A percentile compares a stretch with the other conserved stretches of the same genome.
These are phyloP conservation scores for Scarus forsteni DNA, from an alignment of 2,797 vertebrate species.

Conservation along the genomic window DNA sequence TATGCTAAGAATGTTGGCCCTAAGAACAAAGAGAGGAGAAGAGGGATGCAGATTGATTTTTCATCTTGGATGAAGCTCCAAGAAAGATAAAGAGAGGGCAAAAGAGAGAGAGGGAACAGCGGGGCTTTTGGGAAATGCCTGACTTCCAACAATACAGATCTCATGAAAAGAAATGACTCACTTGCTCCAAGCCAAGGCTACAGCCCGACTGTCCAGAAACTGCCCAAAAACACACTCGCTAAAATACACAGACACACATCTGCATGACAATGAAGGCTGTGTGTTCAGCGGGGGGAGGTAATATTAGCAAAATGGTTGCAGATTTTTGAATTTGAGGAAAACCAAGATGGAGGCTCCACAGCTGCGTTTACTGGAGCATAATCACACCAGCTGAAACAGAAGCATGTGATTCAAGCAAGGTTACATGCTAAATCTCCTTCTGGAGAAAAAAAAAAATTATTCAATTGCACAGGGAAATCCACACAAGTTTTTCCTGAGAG, in stretches of 20 bases:
- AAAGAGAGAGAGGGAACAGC: constrained; percentile 16
- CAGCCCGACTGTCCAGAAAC: constrained; percentile 46
- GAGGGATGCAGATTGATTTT: constrained; percentile 67
- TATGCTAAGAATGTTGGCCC: constrained; percentile 57
- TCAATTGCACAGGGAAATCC: constrained; percentile 6
- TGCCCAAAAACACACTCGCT: constrained; percentile 25
- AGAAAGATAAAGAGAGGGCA: constrained; percentile 28
- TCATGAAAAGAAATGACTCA: constrained; percentile 72
- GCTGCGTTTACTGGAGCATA: constrained; percentile 30
- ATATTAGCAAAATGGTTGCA: constrained; percentile 51
- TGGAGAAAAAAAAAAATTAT: constrained; percentile 7
- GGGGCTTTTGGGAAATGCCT: constrained; percentile 53
- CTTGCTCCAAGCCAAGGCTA: constrained; percentile 44
- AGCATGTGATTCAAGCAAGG: constrained; percentile 11
- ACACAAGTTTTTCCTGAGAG: not conserved
- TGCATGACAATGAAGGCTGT: constrained; percentile 39
- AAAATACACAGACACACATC: constrained; percentile 46
- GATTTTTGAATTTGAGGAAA: constrained; percentile 45
- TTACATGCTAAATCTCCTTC: constrained; percentile 10
- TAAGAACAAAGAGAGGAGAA: constrained; percentile 49
- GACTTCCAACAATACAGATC: constrained; percentile 62
- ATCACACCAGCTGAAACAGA: constrained; percentile 20
- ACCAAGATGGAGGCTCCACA: constrained; percentile 29
- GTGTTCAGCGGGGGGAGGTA: constrained; percentile 53
- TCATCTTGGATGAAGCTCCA: constrained; percentile 65